Evolutionary conservation across 2,797 vertebrate genomes (phyloP).

Genomic region (Pantherophis alleghaniensis): DNA sequence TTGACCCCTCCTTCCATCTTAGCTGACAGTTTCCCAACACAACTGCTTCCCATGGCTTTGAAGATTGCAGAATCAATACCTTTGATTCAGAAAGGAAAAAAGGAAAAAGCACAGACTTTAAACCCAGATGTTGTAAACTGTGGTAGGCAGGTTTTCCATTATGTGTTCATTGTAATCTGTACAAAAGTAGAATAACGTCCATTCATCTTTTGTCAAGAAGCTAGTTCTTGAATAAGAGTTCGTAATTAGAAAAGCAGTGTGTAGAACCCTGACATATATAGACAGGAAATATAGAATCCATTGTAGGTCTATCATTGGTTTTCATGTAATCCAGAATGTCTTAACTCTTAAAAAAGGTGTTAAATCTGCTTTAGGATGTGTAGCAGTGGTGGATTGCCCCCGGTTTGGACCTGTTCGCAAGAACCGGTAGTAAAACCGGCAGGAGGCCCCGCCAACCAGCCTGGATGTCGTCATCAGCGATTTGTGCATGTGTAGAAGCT

Average conservation of each 20-base stretch:
- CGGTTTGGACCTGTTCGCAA: too few relatives aligned
- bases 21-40: too few relatives aligned
- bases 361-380: background rate
- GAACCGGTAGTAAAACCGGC: too few relatives aligned
- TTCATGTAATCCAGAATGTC: background rate
- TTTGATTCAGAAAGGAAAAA: background rate
- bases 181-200: background rate
- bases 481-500: too few relatives aligned
- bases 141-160: background rate
- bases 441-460: too few relatives aligned
- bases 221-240: background rate
- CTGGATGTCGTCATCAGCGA: too few relatives aligned
- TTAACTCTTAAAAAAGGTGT: background rate
- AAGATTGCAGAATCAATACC: background rate
- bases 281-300: background rate
- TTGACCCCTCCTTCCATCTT: too few relatives aligned
- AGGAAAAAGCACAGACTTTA: background rate
- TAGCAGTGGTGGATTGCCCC: too few relatives aligned
- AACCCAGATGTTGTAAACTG: background rate
- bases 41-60: background rate
- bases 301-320: background rate
- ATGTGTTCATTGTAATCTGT: background rate
- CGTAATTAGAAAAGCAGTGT: background rate
- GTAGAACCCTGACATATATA: background rate
- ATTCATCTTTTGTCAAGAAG: background rate